phyloP scores from a whole-genome alignment of 1,140 invertebrate species.

The Orussus abietinus region DNA sequence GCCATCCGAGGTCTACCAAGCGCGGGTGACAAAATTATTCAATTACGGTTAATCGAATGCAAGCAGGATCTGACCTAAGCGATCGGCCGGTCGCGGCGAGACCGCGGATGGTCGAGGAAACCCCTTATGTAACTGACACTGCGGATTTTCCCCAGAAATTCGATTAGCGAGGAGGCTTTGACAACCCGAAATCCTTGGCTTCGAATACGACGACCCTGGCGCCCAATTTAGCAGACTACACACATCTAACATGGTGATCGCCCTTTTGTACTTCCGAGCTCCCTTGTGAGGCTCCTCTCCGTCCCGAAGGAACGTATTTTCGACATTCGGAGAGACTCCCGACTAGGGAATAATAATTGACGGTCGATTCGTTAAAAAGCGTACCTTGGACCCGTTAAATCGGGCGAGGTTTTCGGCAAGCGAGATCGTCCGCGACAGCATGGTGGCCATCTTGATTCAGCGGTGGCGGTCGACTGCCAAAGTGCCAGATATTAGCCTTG shows the following conservation, averaged over 20 bases:
- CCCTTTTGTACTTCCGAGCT: too few species aligned
- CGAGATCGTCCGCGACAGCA: conserved; percentile 62
- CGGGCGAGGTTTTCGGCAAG: conserved; percentile 61
- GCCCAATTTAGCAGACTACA: conserved; percentile 52
- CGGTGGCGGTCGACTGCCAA: conserved; percentile 32
- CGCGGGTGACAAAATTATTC: too few species aligned
- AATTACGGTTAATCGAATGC: conserved; percentile 19
- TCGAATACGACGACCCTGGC: conserved; percentile 45
- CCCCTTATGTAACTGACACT: too few species aligned
- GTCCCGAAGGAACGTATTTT: too few species aligned
- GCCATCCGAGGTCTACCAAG: too few species aligned
- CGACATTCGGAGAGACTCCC: too few species aligned
- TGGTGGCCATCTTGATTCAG: conserved; percentile 62
- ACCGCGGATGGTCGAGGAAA: too few species aligned
- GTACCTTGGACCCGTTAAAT: conserved; percentile 64
- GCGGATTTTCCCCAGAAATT: too few species aligned
- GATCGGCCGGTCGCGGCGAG: too few species aligned
- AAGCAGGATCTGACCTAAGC: conserved; percentile 6
- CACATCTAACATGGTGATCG: conserved; percentile 40
- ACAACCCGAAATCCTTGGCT: conserved; percentile 32
- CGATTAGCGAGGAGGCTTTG: too few species aligned
- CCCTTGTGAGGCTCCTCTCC: too few species aligned
- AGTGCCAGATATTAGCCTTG: conserved; percentile 15
- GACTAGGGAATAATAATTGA: conserved; percentile 6
- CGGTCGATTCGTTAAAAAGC: conserved; percentile 17